phyloP scores from a whole-genome alignment of 2,797 vertebrate genomes.

The Acropternis orthonyx region DNA sequence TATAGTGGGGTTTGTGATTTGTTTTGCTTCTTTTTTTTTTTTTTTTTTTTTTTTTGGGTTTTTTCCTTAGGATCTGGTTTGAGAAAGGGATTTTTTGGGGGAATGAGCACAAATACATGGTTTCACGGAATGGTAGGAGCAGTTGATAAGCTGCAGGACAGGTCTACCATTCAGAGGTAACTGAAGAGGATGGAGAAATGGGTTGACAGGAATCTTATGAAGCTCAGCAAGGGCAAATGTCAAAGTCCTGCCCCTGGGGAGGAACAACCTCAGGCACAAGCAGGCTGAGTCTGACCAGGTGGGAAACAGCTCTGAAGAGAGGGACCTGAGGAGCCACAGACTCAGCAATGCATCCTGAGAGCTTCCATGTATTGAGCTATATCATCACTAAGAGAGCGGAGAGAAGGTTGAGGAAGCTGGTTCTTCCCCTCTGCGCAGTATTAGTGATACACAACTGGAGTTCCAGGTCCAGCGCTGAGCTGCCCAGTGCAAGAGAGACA shows the following conservation, averaged over 20 bases:
- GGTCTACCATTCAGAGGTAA: not conserved
- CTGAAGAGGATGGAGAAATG: not conserved
- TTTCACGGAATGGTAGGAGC: accelerated
- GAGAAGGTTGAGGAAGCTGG: not conserved
- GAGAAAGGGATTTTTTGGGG: not conserved
- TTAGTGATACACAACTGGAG: not conserved
- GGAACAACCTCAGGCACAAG: not conserved
- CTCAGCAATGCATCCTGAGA: not conserved
- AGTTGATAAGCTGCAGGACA: not conserved
- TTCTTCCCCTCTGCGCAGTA: not conserved
- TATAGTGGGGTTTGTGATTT: not conserved
- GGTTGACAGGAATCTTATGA: not conserved
- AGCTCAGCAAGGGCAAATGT: not conserved
- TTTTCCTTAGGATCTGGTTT: not conserved
- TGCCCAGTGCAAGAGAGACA: not conserved
- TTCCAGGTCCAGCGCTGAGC: not conserved
- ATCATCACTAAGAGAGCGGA: not conserved
- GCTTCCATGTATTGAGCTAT: not conserved
- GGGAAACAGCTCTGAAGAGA: not conserved
- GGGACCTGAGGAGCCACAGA: not conserved
- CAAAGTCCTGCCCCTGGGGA: not conserved
- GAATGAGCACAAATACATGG: not conserved
- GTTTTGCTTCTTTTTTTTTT: not conserved
- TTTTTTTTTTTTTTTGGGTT: no score
- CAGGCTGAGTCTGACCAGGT: not conserved